Percentiles rank a stretch among this genome's conserved stretches.
Evolutionary conservation across 1,140 invertebrate genomes (phyloP).

Genomic region (Dendrolimus punctatus): DNA sequence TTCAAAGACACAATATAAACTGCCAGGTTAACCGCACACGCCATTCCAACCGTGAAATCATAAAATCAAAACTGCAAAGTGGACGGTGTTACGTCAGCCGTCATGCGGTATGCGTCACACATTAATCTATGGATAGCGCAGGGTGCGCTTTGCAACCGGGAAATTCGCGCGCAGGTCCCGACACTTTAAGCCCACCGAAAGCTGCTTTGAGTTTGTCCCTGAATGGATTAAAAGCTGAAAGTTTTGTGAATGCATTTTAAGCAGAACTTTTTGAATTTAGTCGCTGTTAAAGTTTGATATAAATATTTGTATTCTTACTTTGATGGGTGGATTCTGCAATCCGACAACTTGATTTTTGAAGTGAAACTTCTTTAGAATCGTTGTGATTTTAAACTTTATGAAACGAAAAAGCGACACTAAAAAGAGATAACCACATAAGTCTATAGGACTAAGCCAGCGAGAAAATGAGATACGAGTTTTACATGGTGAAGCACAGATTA

Average conservation of each 20-base stretch:
- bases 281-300: too few relatives aligned
- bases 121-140: conserved; percentile 35
- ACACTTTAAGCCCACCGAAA: conserved; percentile 44
- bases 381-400: too few relatives aligned
- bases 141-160: conserved; percentile 23
- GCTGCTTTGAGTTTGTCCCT: conserved; percentile 47
- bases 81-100: conserved; percentile 17
- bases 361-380: too few relatives aligned
- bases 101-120: conserved; percentile 43
- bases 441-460: too few relatives aligned
- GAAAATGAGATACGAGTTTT: too few relatives aligned
- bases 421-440: too few relatives aligned
- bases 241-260: conserved; percentile 36
- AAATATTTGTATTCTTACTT: too few relatives aligned
- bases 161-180: conserved; percentile 41
- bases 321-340: too few relatives aligned
- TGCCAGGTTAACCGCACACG: conserved; percentile 21
- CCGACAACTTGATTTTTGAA: too few relatives aligned
- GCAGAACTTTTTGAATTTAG: conserved; percentile 10
- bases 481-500: too few relatives aligned
- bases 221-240: conserved; percentile 47
- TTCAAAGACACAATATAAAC: conserved; percentile 28
- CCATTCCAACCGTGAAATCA: conserved; percentile 30
- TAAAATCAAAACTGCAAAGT: conserved; percentile 39
- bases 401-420: too few relatives aligned